A percentile compares a stretch with the other conserved stretches of the same genome.
phyloP scores from a whole-genome alignment of 2,113 vertebrate genomes.

The Rostratula benghalensis region DNA sequence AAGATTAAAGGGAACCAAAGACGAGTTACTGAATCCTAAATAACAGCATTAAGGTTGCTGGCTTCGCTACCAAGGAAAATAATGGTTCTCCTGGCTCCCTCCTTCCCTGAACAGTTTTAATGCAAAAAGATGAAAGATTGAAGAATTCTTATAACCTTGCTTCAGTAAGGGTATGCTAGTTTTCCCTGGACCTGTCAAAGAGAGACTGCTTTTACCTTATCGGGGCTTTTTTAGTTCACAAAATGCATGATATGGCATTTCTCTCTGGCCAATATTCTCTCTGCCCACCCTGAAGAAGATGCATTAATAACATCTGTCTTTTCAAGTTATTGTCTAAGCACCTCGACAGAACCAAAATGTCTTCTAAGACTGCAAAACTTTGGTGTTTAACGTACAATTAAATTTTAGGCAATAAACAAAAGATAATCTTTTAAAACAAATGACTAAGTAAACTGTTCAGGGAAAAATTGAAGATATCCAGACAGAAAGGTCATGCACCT shows the following conservation, averaged over 20 bases:
- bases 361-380: neutral
- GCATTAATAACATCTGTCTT: neutral
- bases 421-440: neutral
- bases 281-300: neutral
- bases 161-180: rapidly evolving
- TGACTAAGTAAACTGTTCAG: neutral
- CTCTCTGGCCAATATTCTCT: neutral
- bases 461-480: neutral
- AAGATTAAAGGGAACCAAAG: neutral
- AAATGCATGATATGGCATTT: rapidly evolving
- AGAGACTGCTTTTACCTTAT: neutral
- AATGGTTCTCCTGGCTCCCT: rapidly evolving
- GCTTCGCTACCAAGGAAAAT: neutral
- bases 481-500: neutral
- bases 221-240: neutral
- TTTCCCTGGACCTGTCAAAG: neutral
- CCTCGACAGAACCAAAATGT: neutral
- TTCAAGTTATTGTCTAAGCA: neutral
- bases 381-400: neutral
- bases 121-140: neutral
- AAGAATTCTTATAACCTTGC: neutral
- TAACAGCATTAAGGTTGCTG: neutral
- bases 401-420: neutral
- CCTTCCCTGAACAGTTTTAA: neutral
- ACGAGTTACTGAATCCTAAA: neutral